A percentile compares a stretch with the other conserved stretches of the same genome.
phyloP scores from a whole-genome alignment of 1,140 invertebrate species.

The Grapholita molesta region DNA sequence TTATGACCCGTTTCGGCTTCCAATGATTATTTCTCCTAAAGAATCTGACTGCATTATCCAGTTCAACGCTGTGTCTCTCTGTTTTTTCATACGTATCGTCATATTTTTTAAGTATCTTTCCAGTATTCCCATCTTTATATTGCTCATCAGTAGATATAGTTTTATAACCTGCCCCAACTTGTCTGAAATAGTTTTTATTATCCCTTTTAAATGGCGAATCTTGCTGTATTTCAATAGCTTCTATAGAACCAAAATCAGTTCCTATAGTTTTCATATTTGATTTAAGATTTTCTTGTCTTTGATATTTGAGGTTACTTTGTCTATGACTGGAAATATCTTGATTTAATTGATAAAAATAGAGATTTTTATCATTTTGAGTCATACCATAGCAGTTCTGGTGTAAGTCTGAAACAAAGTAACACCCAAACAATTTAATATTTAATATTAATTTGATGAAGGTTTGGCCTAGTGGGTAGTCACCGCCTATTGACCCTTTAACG shows the following conservation, averaged over 20 bases:
- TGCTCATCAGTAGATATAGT: not conserved
- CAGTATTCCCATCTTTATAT: not conserved
- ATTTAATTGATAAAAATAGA: too few species aligned
- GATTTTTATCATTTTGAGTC: not conserved
- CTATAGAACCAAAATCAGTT: not conserved
- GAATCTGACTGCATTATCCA: not conserved
- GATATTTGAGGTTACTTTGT: too few species aligned
- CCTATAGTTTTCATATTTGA: not conserved
- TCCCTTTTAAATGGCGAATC: not conserved
- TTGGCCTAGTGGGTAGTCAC: too few species aligned
- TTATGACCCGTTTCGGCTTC: not conserved
- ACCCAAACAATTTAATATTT: not conserved
- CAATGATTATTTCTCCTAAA: not conserved
- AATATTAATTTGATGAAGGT: too few species aligned
- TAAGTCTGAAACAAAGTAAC: not conserved
- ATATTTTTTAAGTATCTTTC: not conserved
- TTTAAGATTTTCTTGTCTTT: too few species aligned
- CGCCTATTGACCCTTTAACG: too few species aligned
- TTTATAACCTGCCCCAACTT: not conserved
- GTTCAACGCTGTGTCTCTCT: not conserved
- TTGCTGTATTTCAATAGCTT: not conserved
- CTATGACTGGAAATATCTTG: too few species aligned
- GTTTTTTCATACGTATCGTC: not conserved
- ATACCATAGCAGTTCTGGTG: not conserved
- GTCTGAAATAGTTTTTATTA: not conserved